Percentiles rank a stretch among this genome's conserved stretches.
These are phyloP conservation scores for Phalacrocorax carbo DNA, from an alignment of 2,113 vertebrate species.

Conservation along the genomic window DNA sequence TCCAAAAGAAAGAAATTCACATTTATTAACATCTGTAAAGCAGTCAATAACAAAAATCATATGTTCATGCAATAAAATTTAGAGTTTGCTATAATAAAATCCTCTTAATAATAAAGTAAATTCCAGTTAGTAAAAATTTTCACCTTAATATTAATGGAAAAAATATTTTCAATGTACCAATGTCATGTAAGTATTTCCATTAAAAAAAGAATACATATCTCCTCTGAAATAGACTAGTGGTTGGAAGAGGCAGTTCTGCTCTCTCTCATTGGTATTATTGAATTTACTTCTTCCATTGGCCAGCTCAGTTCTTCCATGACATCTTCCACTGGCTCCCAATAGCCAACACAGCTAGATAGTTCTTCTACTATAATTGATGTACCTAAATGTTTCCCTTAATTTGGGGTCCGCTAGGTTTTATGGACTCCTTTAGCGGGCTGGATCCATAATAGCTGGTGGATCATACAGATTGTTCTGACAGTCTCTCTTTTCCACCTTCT, in stretches of 20 bases:
- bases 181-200: background rate
- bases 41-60: background rate
- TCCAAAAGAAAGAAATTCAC: background rate
- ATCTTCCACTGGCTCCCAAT: background rate
- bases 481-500: background rate
- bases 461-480: background rate
- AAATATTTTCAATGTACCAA: background rate
- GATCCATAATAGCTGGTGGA: background rate
- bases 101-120: background rate
- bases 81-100: background rate
- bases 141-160: background rate
- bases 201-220: background rate
- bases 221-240: background rate
- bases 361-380: background rate
- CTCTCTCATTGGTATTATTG: background rate
- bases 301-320: background rate
- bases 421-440: background rate
- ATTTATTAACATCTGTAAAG: background rate
- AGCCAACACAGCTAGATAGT: background rate
- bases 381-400: background rate
- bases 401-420: background rate
- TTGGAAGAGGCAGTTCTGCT: background rate
- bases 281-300: background rate
- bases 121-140: background rate
- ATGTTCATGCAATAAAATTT: background rate